phyloP scores from a whole-genome alignment of 2,888 invertebrate species.

The Thalpophila matura region DNA sequence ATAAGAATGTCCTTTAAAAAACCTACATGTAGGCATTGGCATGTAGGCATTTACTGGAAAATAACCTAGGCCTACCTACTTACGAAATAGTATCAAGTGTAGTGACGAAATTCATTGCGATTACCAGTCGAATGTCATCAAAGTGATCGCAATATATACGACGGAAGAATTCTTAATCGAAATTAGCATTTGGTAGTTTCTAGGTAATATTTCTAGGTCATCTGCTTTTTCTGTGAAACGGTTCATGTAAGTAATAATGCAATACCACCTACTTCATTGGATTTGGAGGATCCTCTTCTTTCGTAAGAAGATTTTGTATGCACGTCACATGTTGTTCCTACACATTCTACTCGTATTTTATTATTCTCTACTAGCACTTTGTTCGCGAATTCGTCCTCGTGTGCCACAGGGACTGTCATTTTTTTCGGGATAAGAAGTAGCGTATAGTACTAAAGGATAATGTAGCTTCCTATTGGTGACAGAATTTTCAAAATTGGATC shows the following conservation, averaged over 20 bases:
- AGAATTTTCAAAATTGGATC: no score
- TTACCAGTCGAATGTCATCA: conserved; percentile 34
- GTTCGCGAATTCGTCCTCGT: no score
- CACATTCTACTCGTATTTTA: no score
- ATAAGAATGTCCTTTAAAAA: neutral
- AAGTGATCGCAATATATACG: conserved; percentile 44
- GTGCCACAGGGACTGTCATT: no score
- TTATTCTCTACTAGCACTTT: no score
- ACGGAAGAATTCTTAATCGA: conserved; percentile 43
- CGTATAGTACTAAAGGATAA: no score
- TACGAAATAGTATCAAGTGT: conserved; percentile 22
- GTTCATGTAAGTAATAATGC: no score
- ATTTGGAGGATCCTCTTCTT: neutral
- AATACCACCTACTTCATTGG: no score
- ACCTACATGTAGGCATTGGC: no score
- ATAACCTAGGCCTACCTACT: neutral
- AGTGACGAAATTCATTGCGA: conserved; percentile 41
- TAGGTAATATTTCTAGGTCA: conserved; percentile 35
- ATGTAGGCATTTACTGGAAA: conserved; percentile 6
- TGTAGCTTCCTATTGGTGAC: no score
- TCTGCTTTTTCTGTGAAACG: neutral
- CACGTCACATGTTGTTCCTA: no score
- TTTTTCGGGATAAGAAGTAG: no score
- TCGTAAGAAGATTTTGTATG: neutral
- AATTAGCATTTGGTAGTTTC: conserved; percentile 33